These are phyloP conservation scores for Myotis planiceps DNA, from an alignment of 2,797 vertebrate genomes.

Conservation along the genomic window DNA sequence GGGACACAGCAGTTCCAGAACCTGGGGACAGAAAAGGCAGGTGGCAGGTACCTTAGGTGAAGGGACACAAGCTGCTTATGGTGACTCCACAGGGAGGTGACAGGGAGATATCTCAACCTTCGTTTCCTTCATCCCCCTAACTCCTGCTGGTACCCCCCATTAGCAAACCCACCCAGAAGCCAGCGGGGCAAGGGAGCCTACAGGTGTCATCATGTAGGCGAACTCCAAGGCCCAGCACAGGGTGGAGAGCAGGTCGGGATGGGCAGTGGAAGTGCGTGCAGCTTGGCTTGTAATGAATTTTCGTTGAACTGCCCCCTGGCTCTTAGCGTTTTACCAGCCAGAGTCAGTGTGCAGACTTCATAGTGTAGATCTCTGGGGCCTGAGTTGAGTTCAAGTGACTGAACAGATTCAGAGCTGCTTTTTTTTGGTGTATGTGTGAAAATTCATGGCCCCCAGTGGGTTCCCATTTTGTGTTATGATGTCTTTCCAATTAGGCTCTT, in stretches of 20 bases:
- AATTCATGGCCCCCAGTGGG: neutral
- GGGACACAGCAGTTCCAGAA: neutral
- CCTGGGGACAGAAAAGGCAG: neutral
- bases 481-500: neutral
- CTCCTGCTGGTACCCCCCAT: no score
- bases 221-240: accelerated
- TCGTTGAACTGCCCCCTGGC: neutral
- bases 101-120: neutral
- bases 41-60: neutral
- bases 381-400: neutral
- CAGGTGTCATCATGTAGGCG: accelerated
- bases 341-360: neutral
- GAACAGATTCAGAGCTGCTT: neutral
- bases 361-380: neutral
- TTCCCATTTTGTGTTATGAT: neutral
- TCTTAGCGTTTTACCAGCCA: neutral
- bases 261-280: no score
- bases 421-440: neutral
- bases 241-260: neutral
- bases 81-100: neutral
- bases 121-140: neutral
- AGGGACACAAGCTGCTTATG: neutral
- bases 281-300: neutral
- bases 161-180: neutral
- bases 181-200: neutral